Evolutionary conservation across 2,113 vertebrate species (phyloP).

Genomic region (Hippoglossus stenolepis): DNA sequence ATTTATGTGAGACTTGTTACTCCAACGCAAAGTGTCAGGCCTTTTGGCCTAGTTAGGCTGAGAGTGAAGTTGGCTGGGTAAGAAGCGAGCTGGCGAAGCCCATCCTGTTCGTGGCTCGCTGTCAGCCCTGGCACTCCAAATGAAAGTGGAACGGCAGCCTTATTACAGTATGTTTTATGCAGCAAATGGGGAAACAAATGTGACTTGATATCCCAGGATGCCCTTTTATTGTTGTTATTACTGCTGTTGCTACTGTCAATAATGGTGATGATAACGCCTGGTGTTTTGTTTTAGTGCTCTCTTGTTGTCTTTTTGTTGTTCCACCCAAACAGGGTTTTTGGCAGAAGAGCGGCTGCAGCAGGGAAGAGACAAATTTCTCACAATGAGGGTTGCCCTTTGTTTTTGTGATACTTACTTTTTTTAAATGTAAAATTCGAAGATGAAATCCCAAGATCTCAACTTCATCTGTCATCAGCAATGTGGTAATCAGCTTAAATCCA

Average conservation of each 20-base stretch:
- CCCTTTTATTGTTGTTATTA: slow-evolving; percentile 73
- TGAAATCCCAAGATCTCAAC: slow-evolving; percentile 48
- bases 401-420: slow-evolving; percentile 44
- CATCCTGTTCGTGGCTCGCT: slow-evolving; percentile 63
- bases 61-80: slow-evolving; percentile 68
- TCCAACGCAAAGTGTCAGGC: slow-evolving; percentile 75
- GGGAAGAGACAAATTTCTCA: slow-evolving; percentile 47
- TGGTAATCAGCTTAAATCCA: slow-evolving; percentile 39
- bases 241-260: slow-evolving; percentile 71
- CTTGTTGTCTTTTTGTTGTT: slow-evolving; percentile 59
- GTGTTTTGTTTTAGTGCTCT: slow-evolving; percentile 61
- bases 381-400: slow-evolving; percentile 42
- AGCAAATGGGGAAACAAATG: slow-evolving; percentile 71
- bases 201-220: slow-evolving; percentile 75
- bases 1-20: slow-evolving; percentile 70
- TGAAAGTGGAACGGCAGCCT: slow-evolving; percentile 75
- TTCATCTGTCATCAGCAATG: slow-evolving; percentile 48
- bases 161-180: slow-evolving; percentile 70
- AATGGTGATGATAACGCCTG: slow-evolving; percentile 69
- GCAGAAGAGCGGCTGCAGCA: slow-evolving; percentile 51
- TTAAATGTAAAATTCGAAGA: slow-evolving; percentile 48
- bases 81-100: slow-evolving; percentile 79
- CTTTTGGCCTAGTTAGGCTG: slow-evolving; percentile 79
- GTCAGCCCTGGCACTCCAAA: slow-evolving; percentile 71
- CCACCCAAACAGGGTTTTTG: slow-evolving; percentile 55